Percentiles rank a stretch among this genome's conserved stretches.
Conservation (phyloP, 2,888 invertebrate species). For the Myopa testacea region DNA sequence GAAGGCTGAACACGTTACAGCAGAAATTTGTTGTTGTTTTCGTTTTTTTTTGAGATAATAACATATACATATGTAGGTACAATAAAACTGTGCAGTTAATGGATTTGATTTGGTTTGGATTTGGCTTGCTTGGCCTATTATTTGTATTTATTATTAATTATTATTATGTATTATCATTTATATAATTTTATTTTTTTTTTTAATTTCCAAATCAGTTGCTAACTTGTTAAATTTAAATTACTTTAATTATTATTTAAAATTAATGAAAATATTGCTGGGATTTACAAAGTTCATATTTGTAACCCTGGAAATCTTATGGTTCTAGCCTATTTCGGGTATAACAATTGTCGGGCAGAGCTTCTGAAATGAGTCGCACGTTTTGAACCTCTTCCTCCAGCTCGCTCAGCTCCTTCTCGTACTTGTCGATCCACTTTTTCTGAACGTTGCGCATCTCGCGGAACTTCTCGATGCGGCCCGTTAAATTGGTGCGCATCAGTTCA, state of each 20-base stretch:
- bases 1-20: too few relatives aligned
- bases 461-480: conserved; percentile 80
- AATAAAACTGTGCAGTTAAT: conserved; percentile 14
- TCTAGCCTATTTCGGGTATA: conserved; percentile 83
- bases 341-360: conserved; percentile 85
- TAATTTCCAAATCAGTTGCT: neutral
- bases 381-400: conserved; percentile 80
- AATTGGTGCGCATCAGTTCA: conserved; percentile 77
- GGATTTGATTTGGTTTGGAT: conserved; percentile 13
- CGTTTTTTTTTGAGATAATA: too few relatives aligned
- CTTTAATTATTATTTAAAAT: conserved; percentile 2
- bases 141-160: conserved; percentile 5
- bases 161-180: neutral
- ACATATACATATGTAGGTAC: neutral
- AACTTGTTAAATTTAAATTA: neutral
- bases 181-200: neutral
- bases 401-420: conserved; percentile 82
- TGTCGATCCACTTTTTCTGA: conserved; percentile 81
- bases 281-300: neutral
- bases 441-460: conserved; percentile 78
- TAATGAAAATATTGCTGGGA: conserved; percentile 25
- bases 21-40: too few relatives aligned
- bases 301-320: conserved; percentile 56
- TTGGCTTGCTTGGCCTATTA: conserved; percentile 9
- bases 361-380: conserved; percentile 84